Conservation (phyloP, 2,113 vertebrate genomes). For the Atractosteus spatula region DNA sequence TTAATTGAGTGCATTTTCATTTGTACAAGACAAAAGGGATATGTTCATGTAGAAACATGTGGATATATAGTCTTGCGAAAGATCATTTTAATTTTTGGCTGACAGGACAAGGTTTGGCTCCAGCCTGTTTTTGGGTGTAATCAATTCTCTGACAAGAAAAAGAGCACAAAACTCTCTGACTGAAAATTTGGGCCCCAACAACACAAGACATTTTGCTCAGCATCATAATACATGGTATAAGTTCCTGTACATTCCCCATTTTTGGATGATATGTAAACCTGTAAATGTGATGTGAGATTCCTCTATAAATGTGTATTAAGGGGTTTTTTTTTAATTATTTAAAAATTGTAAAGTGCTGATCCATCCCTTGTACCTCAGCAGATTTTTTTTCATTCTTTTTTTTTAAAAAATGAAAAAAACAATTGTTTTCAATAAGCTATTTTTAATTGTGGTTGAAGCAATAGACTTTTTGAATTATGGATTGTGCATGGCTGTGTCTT, state of each 20-base stretch:
- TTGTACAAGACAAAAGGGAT: no score
- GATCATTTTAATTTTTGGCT: slow-evolving; percentile 3
- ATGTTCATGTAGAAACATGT: background rate
- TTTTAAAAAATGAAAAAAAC: slow-evolving; percentile 24
- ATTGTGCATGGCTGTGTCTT: slow-evolving; percentile 99
- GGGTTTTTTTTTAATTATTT: slow-evolving; percentile 87
- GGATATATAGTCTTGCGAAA: background rate
- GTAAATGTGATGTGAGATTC: slow-evolving; percentile 85
- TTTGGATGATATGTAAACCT: slow-evolving; percentile 80
- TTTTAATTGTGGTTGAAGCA: slow-evolving; percentile 98
- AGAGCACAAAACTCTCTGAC: slow-evolving; percentile 11
- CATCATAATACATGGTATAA: slow-evolving; percentile 43
- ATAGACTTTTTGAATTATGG: slow-evolving; percentile 97
- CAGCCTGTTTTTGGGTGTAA: background rate
- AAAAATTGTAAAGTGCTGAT: slow-evolving; percentile 85
- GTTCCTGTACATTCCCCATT: slow-evolving; percentile 71
- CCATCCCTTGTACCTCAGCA: slow-evolving; percentile 79
- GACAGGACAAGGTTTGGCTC: slow-evolving; percentile 4
- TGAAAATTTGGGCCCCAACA: background rate
- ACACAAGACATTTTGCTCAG: slow-evolving; percentile 44
- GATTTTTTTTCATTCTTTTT: slow-evolving; percentile 48
- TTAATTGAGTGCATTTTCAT: no score
- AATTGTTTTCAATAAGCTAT: slow-evolving; percentile 83
- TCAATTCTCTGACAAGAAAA: background rate
- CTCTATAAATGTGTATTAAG: slow-evolving; percentile 92